A percentile compares a stretch with the other conserved stretches of the same genome.
Evolutionary conservation across 2,888 invertebrate genomes (phyloP).

Genomic region (Ennomos erosarius): DNA sequence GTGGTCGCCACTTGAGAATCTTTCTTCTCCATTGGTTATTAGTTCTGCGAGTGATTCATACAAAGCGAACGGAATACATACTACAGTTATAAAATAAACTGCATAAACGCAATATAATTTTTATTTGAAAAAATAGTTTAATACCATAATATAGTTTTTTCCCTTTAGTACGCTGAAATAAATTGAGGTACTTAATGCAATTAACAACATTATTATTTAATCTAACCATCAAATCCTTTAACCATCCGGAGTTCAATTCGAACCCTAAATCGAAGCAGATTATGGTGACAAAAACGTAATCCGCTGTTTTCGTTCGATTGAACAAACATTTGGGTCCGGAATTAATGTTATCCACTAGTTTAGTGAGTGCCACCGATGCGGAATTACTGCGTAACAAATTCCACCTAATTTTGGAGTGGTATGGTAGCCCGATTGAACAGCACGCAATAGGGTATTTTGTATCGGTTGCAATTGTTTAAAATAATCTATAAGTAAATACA

Average conservation of each 20-base stretch:
- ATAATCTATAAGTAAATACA: too few relatives aligned
- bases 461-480: background rate
- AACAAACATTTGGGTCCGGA: conserved; percentile 24
- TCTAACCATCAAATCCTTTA: conserved; percentile 5
- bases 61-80: too few relatives aligned
- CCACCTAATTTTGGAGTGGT: conserved; percentile 15
- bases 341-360: conserved; percentile 28
- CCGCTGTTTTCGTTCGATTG: conserved; percentile 25
- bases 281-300: conserved; percentile 30
- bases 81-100: too few relatives aligned
- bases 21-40: too few relatives aligned
- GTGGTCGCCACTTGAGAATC: too few relatives aligned
- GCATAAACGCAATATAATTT: too few relatives aligned
- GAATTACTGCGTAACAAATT: conserved; percentile 14
- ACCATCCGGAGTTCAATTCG: conserved; percentile 1
- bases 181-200: too few relatives aligned
- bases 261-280: conserved; percentile 27
- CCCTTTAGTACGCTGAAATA: too few relatives aligned
- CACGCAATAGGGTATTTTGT: background rate
- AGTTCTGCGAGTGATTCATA: too few relatives aligned
- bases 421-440: conserved; percentile 1
- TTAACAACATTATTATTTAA: background rate
- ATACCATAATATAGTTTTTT: too few relatives aligned
- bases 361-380: conserved; percentile 17
- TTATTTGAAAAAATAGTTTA: too few relatives aligned